Percentiles rank a stretch among this genome's conserved stretches.
Conservation (phyloP, 2,888 invertebrate genomes). For the Sericinus montela region DNA sequence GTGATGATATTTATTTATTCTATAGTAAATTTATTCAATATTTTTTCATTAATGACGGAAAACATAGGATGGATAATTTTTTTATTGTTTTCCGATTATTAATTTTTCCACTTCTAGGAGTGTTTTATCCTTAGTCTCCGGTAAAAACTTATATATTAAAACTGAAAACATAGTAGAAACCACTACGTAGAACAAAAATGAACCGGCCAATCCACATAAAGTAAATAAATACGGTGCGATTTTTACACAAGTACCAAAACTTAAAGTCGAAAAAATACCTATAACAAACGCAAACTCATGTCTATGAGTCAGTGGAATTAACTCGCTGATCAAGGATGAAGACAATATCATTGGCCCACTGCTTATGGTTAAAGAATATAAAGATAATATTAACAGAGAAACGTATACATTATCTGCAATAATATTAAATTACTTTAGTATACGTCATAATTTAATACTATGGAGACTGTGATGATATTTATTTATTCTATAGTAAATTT, state of each 20-base stretch:
- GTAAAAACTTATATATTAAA: not conserved
- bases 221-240: not conserved
- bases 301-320: slow-evolving; percentile 8
- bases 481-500: too few relatives aligned
- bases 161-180: not conserved
- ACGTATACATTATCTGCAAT: not conserved
- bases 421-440: too few relatives aligned
- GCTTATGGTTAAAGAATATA: slow-evolving; percentile 7
- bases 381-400: not conserved
- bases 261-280: not conserved
- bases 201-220: not conserved
- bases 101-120: not conserved
- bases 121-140: not conserved
- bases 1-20: too few relatives aligned
- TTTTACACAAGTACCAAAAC: not conserved
- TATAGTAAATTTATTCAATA: too few relatives aligned
- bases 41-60: too few relatives aligned
- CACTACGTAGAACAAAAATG: not conserved
- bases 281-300: not conserved
- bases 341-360: slow-evolving; percentile 13
- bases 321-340: slow-evolving; percentile 13
- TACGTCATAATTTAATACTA: too few relatives aligned
- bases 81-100: not conserved
- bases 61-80: too few relatives aligned
- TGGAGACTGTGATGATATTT: too few relatives aligned